These are phyloP conservation scores for Antheraea assamensis DNA, from an alignment of 2,888 invertebrate genomes.

Conservation along the genomic window DNA sequence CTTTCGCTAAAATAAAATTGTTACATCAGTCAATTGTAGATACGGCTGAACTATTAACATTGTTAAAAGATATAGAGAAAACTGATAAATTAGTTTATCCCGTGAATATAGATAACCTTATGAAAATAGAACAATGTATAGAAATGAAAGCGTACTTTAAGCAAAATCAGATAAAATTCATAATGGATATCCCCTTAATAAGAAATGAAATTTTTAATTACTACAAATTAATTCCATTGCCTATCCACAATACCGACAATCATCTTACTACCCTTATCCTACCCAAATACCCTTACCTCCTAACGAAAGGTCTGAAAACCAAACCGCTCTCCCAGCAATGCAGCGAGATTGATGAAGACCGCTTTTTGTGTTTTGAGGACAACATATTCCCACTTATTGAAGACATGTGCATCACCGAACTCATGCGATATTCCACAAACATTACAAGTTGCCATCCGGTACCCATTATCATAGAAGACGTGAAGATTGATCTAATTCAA, in stretches of 20 bases:
- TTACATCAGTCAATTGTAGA: slow-evolving; percentile 22
- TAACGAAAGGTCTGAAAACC: neutral
- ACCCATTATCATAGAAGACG: neutral
- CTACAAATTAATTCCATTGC: slow-evolving; percentile 27
- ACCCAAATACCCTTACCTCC: slow-evolving; percentile 2
- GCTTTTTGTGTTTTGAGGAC: neutral
- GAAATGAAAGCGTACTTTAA: slow-evolving; percentile 28
- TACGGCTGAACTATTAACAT: neutral
- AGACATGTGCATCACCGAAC: neutral
- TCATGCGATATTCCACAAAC: neutral
- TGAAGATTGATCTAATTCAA: slow-evolving; percentile 7
- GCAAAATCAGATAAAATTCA: slow-evolving; percentile 29
- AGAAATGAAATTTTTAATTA: slow-evolving; percentile 21
- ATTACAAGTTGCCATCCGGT: neutral
- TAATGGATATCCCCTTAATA: slow-evolving; percentile 29
- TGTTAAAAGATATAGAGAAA: slow-evolving; percentile 16
- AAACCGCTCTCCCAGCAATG: neutral
- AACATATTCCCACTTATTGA: neutral
- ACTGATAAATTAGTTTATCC: slow-evolving; percentile 21
- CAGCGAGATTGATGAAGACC: slow-evolving; percentile 1
- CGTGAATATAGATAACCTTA: slow-evolving; percentile 23
- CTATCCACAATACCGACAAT: slow-evolving; percentile 8
- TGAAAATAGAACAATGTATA: slow-evolving; percentile 30
- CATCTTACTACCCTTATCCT: neutral
- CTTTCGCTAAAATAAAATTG: slow-evolving; percentile 25